Conservation (phyloP, 2,797 vertebrate genomes). For the Gadopsis bispinosus region DNA sequence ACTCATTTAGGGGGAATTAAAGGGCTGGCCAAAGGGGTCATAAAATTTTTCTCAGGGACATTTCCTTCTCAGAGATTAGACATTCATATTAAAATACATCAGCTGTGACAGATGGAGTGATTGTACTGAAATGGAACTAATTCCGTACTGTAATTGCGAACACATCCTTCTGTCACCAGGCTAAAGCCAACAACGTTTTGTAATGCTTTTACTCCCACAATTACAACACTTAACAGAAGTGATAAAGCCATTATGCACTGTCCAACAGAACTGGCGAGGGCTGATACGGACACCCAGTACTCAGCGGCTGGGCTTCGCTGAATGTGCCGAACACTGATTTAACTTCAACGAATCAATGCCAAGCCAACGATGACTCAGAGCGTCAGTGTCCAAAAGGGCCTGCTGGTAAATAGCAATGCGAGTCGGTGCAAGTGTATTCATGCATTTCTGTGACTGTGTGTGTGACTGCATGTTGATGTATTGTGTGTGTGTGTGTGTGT, state of each 20-base stretch:
- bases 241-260: constrained; percentile 58
- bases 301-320: constrained; percentile 39
- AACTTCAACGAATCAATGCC: constrained; percentile 63
- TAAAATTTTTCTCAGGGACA: constrained; percentile 27
- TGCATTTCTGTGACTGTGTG: constrained; percentile 21
- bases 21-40: constrained; percentile 6
- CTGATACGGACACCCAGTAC: constrained; percentile 47
- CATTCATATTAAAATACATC: constrained; percentile 55
- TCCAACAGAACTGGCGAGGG: constrained; percentile 60
- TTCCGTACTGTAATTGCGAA: constrained; percentile 63
- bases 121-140: constrained; percentile 65
- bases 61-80: constrained; percentile 33
- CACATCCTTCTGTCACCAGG: constrained; percentile 69
- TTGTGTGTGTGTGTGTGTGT: constrained; percentile 28
- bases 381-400: constrained; percentile 54
- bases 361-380: constrained; percentile 57
- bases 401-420: constrained; percentile 38
- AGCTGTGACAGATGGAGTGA: constrained; percentile 66
- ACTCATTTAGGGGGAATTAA: not conserved
- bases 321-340: constrained; percentile 56
- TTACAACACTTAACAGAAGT: constrained; percentile 73
- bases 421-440: constrained; percentile 12
- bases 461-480: not conserved
- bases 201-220: constrained; percentile 74
- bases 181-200: constrained; percentile 68